Evolutionary conservation across 2,113 vertebrate genomes (phyloP).

Genomic region (Columbina picui): DNA sequence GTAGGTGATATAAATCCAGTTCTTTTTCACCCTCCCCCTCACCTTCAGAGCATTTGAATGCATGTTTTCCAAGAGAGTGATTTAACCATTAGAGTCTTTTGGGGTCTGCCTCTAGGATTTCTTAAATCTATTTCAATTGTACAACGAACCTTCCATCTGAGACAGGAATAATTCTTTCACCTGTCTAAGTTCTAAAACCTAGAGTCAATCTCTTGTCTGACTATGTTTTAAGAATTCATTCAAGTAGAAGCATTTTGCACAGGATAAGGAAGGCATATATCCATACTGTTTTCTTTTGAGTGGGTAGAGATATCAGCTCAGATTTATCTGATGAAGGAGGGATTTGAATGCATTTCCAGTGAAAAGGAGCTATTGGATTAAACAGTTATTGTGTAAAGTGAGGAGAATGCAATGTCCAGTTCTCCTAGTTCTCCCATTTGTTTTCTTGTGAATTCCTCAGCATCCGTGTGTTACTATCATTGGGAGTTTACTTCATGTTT

Average conservation of each 20-base stretch:
- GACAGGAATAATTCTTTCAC: background rate
- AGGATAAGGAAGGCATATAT: background rate
- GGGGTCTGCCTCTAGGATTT: background rate
- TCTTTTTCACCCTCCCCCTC: background rate
- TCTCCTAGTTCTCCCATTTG: background rate
- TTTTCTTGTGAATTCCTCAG: background rate
- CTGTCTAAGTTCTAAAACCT: background rate
- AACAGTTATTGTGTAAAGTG: background rate
- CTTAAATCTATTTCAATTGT: background rate
- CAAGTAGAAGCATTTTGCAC: background rate
- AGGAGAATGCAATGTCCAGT: background rate
- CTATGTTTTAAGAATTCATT: background rate
- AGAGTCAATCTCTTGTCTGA: background rate
- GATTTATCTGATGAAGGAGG: background rate
- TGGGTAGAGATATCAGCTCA: background rate
- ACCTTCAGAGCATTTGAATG: background rate
- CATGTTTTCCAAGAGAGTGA: background rate
- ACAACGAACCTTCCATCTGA: background rate
- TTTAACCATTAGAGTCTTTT: background rate
- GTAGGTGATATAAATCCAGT: background rate
- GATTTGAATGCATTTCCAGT: background rate
- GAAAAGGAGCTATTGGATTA: background rate
- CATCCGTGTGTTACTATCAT: background rate
- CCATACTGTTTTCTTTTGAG: background rate
- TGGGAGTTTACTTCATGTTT: background rate